Evolutionary conservation across 53 echinoderm and acorn worm genomes (phyloP).

Genomic region (Paracentrotus lividus): DNA sequence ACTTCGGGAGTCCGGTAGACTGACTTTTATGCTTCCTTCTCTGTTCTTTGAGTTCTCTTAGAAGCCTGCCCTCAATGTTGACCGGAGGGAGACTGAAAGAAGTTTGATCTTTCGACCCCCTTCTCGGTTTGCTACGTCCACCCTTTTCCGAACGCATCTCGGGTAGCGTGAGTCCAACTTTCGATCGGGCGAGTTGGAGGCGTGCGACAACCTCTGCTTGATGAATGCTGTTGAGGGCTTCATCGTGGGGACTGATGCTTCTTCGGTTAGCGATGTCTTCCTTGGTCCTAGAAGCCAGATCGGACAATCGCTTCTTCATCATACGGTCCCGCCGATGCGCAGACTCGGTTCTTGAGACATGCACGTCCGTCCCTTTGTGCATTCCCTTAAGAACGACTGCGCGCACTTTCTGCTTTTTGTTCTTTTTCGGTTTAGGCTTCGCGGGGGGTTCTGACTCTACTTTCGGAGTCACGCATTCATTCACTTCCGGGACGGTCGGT

Average conservation of each 20-base stretch:
- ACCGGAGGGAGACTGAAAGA: conserved; percentile 56
- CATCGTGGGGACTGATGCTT: conserved; percentile 52
- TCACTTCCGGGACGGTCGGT: conserved; percentile 47
- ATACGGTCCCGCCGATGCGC: conserved; percentile 44
- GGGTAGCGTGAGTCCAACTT: conserved; percentile 52
- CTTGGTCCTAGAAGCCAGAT: conserved; percentile 49
- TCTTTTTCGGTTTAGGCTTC: conserved; percentile 12
- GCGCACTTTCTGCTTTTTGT: conserved; percentile 44
- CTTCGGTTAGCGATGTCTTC: conserved; percentile 56
- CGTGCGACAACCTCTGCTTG: conserved; percentile 61
- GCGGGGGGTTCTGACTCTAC: neutral
- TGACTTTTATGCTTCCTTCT: conserved; percentile 65
- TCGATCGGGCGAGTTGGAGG: conserved; percentile 55
- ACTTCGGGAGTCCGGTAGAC: conserved; percentile 54
- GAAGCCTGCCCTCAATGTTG: conserved; percentile 56
- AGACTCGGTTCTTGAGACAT: conserved; percentile 60
- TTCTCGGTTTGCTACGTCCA: neutral
- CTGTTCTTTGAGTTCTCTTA: conserved; percentile 66
- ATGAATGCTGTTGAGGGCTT: conserved; percentile 62
- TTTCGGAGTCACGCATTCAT: neutral
- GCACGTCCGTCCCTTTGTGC: neutral
- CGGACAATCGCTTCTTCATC: conserved; percentile 40
- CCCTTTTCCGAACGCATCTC: conserved; percentile 36
- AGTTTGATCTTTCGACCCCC: neutral
- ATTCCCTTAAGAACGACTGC: neutral